Evolutionary conservation across 2,888 invertebrate genomes (phyloP).

Genomic region (Euphydryas editha): DNA sequence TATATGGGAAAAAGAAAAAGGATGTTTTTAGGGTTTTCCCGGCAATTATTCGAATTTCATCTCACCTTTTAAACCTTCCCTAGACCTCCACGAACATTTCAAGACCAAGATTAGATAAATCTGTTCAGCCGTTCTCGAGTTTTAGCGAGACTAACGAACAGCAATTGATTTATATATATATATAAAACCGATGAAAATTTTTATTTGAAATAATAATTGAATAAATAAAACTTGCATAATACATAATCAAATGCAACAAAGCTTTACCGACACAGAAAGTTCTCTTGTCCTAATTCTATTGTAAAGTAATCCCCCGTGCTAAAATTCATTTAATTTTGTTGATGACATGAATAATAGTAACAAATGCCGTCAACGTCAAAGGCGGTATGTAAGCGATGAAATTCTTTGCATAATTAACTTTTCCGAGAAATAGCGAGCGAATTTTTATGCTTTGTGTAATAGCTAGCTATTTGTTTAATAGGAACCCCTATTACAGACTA

Average conservation of each 20-base stretch:
- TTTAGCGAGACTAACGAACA: no score
- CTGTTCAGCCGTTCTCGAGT: no score
- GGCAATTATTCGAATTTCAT: no score
- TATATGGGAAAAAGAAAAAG: no score
- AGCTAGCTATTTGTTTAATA: no score
- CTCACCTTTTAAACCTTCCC: no score
- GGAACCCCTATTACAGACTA: no score
- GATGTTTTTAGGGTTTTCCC: no score
- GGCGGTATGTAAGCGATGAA: constrained; percentile 26
- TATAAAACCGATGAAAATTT: background rate
- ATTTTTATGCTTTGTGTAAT: constrained; percentile 19
- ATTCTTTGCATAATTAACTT: constrained; percentile 31
- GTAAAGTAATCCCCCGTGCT: constrained; percentile 17
- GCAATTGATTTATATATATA: no score
- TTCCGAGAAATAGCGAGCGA: constrained; percentile 17
- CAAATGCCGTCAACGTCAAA: constrained; percentile 28
- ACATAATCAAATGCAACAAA: constrained; percentile 22
- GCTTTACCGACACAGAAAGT: constrained; percentile 29
- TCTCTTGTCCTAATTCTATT: constrained; percentile 27
- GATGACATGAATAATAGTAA: constrained; percentile 21
- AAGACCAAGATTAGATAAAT: no score
- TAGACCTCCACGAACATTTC: no score
- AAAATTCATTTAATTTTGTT: constrained; percentile 28
- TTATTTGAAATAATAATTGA: background rate
- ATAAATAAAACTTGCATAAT: background rate